Base-by-base conservation (phyloP, 2,888 invertebrate species). In the Sisyra nigra region DNA sequence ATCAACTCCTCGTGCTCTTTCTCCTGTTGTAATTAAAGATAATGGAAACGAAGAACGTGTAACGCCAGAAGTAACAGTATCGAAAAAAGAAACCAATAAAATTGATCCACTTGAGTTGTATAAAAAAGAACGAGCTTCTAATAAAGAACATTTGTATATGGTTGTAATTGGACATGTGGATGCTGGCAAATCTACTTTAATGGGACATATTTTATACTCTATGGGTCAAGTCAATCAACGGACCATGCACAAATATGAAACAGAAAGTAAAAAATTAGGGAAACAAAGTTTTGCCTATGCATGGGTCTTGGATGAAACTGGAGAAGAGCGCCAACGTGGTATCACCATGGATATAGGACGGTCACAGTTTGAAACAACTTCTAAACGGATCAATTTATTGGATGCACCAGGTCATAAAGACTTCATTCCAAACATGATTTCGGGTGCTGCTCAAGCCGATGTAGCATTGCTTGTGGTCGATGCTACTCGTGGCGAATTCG, bases 371-470 rank as follows among this genome's bases (percentile, higher is more conserved):
- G 88, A 92, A 63, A 92, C 94, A 0, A 73, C 78, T 43, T 75
- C 77, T 2, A 91, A 91, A 65, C 58, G 67, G 61, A 76, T 88
- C 0, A 84, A 82, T 0, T 66, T 99, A 37, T 66, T 99, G 45
- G 98, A 99, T 71, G 96, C 98, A 19, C 98, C 98, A 1, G 98
- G 98, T 0, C 98, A 99, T 62, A 93, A 89, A 59, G 98, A 99
- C 61, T 98, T 99, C 57, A 97, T 98, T 57, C 97, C 98, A 2
- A 97, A 98, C 56, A 98, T 99, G 97, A 98, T 99, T 51, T 88
- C 87, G 10, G 97, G 97, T 11, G 94, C 97, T 2, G 88, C 93
- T 1, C 96, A 97, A 63, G 98, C 98, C 2, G 98, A 99, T 67
- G 96, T 92, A 1, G 96, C 94, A 10, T 67, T 99, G 29, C 65